Conservation (phyloP, 2,888 invertebrate genomes). For the Eilema depressum region DNA sequence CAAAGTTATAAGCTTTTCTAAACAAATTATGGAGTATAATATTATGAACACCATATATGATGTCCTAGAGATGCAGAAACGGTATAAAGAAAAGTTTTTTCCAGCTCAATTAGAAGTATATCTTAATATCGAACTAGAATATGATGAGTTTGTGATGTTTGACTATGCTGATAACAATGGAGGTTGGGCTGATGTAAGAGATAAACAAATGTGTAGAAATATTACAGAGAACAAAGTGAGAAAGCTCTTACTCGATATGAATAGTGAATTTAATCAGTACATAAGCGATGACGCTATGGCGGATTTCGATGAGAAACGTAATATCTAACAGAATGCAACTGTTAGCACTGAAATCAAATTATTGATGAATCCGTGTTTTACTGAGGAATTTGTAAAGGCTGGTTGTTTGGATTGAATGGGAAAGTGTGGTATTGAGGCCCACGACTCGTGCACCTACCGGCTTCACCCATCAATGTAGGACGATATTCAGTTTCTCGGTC, state of each 20-base stretch:
- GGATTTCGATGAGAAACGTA: neutral
- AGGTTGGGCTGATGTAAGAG: conserved; percentile 68
- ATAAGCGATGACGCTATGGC: conserved; percentile 8
- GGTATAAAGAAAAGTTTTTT: conserved; percentile 45
- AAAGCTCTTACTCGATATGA: conserved; percentile 59
- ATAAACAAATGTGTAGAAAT: conserved; percentile 62
- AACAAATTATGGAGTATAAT: conserved; percentile 45
- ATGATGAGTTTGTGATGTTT: conserved; percentile 56
- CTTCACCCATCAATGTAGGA: neutral
- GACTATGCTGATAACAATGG: conserved; percentile 62
- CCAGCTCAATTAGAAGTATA: conserved; percentile 62
- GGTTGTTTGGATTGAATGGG: neutral
- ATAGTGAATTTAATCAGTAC: conserved; percentile 51
- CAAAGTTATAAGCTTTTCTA: conserved; percentile 32
- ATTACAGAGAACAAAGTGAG: conserved; percentile 64
- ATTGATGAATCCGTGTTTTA: neutral
- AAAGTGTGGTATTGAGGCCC: neutral
- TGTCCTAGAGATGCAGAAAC: conserved; percentile 50
- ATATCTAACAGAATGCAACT: neutral
- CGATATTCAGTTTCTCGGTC: neutral
- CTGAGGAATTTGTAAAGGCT: neutral
- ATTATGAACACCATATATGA: conserved; percentile 45
- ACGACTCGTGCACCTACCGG: neutral
- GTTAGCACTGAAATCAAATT: neutral
- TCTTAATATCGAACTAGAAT: conserved; percentile 58